Evolutionary conservation across 2,888 invertebrate genomes (phyloP).

Genomic region (Amblyjoppa proteus): DNA sequence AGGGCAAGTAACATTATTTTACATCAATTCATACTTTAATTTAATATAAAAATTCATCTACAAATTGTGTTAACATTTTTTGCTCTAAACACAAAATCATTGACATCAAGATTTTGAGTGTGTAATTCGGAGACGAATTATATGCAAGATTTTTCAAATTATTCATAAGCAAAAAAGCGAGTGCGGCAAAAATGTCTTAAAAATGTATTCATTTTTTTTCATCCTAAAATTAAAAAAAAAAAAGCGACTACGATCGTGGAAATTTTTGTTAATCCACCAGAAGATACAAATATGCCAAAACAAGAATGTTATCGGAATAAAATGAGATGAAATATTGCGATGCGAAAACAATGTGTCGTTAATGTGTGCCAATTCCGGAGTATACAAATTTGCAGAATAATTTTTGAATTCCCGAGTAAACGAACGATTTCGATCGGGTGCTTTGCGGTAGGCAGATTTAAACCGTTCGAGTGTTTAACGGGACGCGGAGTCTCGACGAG

Average conservation of each 20-base stretch:
- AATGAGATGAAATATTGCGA: no score
- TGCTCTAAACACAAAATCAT: background rate
- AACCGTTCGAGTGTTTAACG: slow-evolving; percentile 31
- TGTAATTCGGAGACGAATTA: background rate
- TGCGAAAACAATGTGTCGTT: background rate
- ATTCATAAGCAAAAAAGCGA: background rate
- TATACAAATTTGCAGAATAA: background rate
- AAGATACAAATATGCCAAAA: no score
- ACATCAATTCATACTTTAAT: background rate
- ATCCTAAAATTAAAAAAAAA: no score
- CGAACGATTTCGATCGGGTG: background rate
- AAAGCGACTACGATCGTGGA: no score
- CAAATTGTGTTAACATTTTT: background rate
- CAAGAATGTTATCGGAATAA: no score
- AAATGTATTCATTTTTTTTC: no score
- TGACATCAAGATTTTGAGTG: background rate
- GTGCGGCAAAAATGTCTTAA: background rate
- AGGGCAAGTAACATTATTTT: background rate
- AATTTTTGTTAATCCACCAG: no score
- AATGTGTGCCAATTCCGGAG: background rate
- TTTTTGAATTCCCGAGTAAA: background rate
- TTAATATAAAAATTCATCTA: background rate
- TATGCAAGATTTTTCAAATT: background rate
- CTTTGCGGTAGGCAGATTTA: slow-evolving; percentile 7
- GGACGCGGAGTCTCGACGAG: slow-evolving; percentile 51